These are phyloP conservation scores for Chaetoderma sp. DNA, from an alignment of 2,888 invertebrate species.

Conservation along the genomic window DNA sequence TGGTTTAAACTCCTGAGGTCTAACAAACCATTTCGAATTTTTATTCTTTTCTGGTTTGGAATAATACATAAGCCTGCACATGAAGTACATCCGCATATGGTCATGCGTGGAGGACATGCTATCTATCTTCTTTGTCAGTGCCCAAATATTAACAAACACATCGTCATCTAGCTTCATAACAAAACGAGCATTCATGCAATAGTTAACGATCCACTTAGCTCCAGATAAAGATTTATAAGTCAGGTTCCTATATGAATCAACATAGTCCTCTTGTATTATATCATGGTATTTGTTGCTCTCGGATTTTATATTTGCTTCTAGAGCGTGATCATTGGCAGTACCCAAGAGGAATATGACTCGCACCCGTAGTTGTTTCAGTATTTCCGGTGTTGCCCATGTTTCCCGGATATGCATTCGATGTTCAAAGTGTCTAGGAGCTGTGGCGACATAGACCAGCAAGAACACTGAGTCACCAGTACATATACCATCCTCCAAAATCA, in stretches of 20 bases:
- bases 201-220: slow-evolving; percentile 48
- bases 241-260: slow-evolving; percentile 52
- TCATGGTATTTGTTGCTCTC: slow-evolving; percentile 47
- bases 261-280: slow-evolving; percentile 55
- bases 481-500: no score
- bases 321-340: no score
- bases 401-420: no score
- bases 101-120: no score
- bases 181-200: slow-evolving; percentile 47
- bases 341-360: no score
- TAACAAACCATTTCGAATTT: slow-evolving; percentile 49
- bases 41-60: slow-evolving; percentile 33
- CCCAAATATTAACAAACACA: slow-evolving; percentile 54
- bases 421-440: no score
- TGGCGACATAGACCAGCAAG: no score
- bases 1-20: slow-evolving; percentile 47
- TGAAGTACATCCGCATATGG: slow-evolving; percentile 40
- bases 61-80: slow-evolving; percentile 45
- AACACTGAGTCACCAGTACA: no score
- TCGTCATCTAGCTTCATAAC: slow-evolving; percentile 57
- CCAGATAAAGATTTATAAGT: slow-evolving; percentile 56
- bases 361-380: no score
- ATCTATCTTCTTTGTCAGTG: no score
- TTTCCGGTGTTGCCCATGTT: no score
- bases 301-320: no score